These are phyloP conservation scores for Procambarus virginalis DNA, from an alignment of 1,140 invertebrate species.

Conservation along the genomic window DNA sequence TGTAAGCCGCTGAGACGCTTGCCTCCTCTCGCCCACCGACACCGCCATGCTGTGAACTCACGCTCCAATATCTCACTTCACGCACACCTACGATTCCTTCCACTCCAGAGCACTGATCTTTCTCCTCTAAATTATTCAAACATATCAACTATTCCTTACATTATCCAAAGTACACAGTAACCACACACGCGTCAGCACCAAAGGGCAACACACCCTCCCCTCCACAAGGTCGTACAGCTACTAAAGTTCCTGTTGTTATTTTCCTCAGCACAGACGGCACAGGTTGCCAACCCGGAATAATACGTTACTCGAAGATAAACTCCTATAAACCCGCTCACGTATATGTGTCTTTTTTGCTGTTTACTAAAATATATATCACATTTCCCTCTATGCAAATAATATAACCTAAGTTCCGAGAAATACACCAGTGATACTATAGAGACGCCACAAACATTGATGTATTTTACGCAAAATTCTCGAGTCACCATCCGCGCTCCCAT, in stretches of 20 bases:
- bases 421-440: neutral
- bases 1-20: slow-evolving; percentile 10
- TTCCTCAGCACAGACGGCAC: neutral
- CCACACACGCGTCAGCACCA: slow-evolving; percentile 10
- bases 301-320: too few species aligned
- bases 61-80: slow-evolving; percentile 11
- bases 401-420: too few species aligned
- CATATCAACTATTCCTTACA: slow-evolving; percentile 15
- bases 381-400: too few species aligned
- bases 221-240: neutral
- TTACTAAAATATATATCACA: neutral
- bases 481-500: neutral
- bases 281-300: neutral
- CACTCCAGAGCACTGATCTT: slow-evolving; percentile 24
- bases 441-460: neutral
- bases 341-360: neutral
- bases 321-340: neutral
- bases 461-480: neutral
- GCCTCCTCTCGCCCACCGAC: slow-evolving; percentile 10
- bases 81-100: slow-evolving; percentile 5
- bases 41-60: slow-evolving; percentile 32
- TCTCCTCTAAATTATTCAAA: slow-evolving; percentile 20
- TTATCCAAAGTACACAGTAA: slow-evolving; percentile 1
- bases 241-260: slow-evolving; percentile 25
- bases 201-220: neutral